Evolutionary conservation across 1,140 invertebrate species (phyloP).

Genomic region (Armadillidium nasatum): DNA sequence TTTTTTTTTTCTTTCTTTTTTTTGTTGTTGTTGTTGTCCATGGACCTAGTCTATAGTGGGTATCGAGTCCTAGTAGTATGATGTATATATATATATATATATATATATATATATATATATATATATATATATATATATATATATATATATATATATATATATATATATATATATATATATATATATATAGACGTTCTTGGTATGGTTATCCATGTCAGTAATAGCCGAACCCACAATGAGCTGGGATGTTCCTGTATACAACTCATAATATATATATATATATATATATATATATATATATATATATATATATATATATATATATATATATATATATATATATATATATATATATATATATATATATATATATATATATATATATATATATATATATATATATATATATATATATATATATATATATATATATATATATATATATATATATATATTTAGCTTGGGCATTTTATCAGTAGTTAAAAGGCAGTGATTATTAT

Average conservation of each 20-base stretch:
- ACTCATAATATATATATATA: too few species aligned
- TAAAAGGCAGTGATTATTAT: too few species aligned
- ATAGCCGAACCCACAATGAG: too few species aligned
- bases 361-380: neutral
- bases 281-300: slow-evolving; percentile 2
- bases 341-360: neutral
- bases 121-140: slow-evolving; percentile 15
- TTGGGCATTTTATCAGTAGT: too few species aligned
- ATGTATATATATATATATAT: slow-evolving; percentile 10
- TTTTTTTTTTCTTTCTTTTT: too few species aligned
- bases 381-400: slow-evolving; percentile 12
- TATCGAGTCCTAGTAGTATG: neutral
- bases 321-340: neutral
- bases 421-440: neutral
- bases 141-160: slow-evolving; percentile 13
- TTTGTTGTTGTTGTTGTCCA: too few species aligned
- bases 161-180: neutral
- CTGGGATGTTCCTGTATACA: too few species aligned
- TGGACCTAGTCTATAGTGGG: too few species aligned
- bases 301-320: neutral
- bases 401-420: neutral
- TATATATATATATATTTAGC: neutral
- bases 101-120: slow-evolving; percentile 10
- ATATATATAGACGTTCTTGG: neutral
- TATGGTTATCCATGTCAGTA: too few species aligned